These are phyloP conservation scores for Trematocara zebra DNA, from an alignment of 2,113 vertebrate species.

Conservation along the genomic window DNA sequence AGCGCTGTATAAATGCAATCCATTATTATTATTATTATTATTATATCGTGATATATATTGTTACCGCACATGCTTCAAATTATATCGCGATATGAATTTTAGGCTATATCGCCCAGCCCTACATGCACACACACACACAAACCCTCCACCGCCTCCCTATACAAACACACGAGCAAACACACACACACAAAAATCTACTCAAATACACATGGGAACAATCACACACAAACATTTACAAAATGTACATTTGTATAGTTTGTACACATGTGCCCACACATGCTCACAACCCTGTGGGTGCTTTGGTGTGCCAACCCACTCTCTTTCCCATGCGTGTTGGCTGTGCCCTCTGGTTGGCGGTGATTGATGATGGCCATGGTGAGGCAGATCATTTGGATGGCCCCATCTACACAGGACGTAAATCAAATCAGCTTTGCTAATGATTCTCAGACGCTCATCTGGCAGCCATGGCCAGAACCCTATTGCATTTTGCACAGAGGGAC, in stretches of 20 bases:
- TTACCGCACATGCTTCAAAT: neutral
- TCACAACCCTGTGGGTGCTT: slow-evolving; percentile 41
- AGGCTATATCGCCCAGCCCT: neutral
- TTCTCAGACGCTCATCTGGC: slow-evolving; percentile 70
- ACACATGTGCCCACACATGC: slow-evolving; percentile 16
- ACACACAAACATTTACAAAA: neutral
- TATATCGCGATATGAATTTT: neutral
- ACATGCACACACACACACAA: neutral
- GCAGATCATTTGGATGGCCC: slow-evolving; percentile 79
- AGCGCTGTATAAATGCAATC: too few relatives aligned
- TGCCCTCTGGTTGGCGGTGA: slow-evolving; percentile 77
- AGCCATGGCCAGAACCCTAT: slow-evolving; percentile 60
- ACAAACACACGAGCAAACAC: neutral
- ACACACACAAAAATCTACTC: neutral
- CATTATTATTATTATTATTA: too few relatives aligned
- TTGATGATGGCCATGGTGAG: slow-evolving; percentile 73
- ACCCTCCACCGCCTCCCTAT: neutral
- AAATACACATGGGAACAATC: neutral
- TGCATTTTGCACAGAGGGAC: slow-evolving; percentile 46
- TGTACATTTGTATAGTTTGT: neutral
- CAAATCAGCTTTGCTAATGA: slow-evolving; percentile 78
- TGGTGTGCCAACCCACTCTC: slow-evolving; percentile 53
- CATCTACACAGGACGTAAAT: slow-evolving; percentile 77
- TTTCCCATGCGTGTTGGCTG: slow-evolving; percentile 56
- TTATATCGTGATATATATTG: neutral